Conservation (phyloP, 2,797 vertebrate species). For the Agapornis canus region DNA sequence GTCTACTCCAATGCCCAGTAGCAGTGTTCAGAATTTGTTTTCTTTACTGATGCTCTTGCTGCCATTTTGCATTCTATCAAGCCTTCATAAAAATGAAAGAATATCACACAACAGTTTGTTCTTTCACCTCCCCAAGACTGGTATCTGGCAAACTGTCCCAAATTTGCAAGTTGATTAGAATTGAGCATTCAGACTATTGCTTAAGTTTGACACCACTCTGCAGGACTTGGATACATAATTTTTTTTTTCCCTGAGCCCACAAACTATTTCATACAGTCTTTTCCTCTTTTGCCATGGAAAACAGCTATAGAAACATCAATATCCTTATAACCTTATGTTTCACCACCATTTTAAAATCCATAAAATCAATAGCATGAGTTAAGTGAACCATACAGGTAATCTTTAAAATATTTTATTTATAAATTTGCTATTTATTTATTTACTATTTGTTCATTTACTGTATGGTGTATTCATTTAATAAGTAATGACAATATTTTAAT, state of each 20-base stretch:
- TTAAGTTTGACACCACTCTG: background rate
- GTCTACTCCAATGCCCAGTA: background rate
- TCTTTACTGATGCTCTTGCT: background rate
- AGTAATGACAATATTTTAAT: background rate
- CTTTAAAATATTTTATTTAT: background rate
- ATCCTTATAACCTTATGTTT: background rate
- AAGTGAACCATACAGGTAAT: background rate
- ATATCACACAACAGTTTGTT: background rate
- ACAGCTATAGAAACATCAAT: background rate
- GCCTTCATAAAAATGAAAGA: background rate
- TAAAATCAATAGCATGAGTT: background rate
- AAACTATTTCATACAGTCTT: background rate
- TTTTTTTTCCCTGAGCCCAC: background rate
- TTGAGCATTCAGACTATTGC: background rate
- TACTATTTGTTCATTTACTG: background rate
- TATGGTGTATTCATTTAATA: background rate
- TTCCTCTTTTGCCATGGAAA: background rate
- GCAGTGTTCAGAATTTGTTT: background rate
- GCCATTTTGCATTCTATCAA: background rate
- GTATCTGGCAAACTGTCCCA: background rate
- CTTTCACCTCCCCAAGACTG: background rate
- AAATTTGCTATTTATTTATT: background rate
- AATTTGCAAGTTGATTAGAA: background rate
- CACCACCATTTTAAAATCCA: background rate
- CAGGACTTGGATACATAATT: background rate